Evolutionary conservation across 2,113 vertebrate species (phyloP).

Genomic region (Lophotis ruficrista): DNA sequence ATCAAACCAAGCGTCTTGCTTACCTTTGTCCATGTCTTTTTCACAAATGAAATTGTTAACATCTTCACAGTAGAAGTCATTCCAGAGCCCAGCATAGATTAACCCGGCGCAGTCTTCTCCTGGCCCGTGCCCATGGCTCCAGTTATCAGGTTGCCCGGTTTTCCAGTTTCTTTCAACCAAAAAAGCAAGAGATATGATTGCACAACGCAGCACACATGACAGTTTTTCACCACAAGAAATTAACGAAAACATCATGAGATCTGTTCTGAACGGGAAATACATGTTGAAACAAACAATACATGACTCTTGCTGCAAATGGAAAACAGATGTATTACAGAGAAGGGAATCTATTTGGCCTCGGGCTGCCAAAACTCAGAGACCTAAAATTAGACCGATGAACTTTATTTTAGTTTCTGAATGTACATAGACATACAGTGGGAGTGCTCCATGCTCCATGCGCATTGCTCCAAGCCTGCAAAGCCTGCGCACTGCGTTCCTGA

Average conservation of each 20-base stretch:
- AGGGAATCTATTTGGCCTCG: conserved; percentile 8
- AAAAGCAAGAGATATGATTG: conserved; percentile 67
- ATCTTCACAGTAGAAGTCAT: conserved; percentile 92
- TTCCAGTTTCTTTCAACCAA: conserved; percentile 89
- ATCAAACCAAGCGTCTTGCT: not conserved
- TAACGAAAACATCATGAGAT: conserved; percentile 45
- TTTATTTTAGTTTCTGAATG: conserved; percentile 38
- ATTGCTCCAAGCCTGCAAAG: not conserved
- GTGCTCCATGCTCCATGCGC: not conserved
- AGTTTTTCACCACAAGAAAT: conserved; percentile 51
- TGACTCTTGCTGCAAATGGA: conserved; percentile 49
- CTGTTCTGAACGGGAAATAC: conserved; percentile 56
- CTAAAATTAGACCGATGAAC: conserved; percentile 56
- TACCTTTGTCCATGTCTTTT: conserved; percentile 82
- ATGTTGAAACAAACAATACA: conserved; percentile 55
- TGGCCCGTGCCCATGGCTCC: conserved; percentile 80
- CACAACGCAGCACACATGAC: conserved; percentile 21
- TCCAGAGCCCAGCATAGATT: conserved; percentile 88
- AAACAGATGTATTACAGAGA: conserved; percentile 62
- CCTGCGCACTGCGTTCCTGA: not conserved
- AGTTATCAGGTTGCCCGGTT: conserved; percentile 92
- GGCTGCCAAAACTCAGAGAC: conserved; percentile 28
- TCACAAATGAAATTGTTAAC: conserved; percentile 91
- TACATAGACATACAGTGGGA: not conserved
- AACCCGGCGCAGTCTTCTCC: conserved; percentile 92